These are phyloP conservation scores for Thera obeliscata DNA, from an alignment of 2,888 invertebrate genomes.

Conservation along the genomic window DNA sequence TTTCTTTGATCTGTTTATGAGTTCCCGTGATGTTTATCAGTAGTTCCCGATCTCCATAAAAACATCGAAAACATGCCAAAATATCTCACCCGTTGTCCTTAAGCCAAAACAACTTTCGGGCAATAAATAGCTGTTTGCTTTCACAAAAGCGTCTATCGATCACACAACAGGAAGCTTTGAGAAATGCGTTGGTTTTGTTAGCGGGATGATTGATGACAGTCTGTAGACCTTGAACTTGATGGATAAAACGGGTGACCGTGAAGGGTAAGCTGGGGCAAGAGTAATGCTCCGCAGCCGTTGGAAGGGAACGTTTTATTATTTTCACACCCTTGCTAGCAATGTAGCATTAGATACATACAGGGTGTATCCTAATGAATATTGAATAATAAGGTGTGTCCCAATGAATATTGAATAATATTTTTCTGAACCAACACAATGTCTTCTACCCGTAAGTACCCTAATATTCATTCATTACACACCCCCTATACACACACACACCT, in stretches of 20 bases:
- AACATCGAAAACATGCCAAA: background rate
- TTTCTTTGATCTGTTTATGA: too few species aligned
- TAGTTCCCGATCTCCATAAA: background rate
- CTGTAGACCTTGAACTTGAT: constrained; percentile 56
- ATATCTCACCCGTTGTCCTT: constrained; percentile 24
- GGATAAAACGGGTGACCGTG: constrained; percentile 2
- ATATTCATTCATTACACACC: too few species aligned
- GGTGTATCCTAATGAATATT: too few species aligned
- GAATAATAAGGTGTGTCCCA: too few species aligned
- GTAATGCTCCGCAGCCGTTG: background rate
- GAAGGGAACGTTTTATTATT: too few species aligned
- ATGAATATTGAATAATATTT: too few species aligned
- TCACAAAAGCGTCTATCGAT: constrained; percentile 44
- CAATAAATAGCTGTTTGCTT: constrained; percentile 40
- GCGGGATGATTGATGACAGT: constrained; percentile 54
- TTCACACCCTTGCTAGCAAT: too few species aligned
- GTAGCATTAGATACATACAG: too few species aligned
- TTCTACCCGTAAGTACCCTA: too few species aligned
- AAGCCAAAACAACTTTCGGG: constrained; percentile 18
- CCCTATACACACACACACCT: too few species aligned
- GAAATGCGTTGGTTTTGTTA: constrained; percentile 55
- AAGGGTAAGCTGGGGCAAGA: background rate
- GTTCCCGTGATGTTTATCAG: background rate
- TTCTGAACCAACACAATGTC: too few species aligned
- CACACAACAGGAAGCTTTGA: constrained; percentile 49